Base-by-base conservation (phyloP, 1,140 invertebrate species). In the Ericerus pela region DNA sequence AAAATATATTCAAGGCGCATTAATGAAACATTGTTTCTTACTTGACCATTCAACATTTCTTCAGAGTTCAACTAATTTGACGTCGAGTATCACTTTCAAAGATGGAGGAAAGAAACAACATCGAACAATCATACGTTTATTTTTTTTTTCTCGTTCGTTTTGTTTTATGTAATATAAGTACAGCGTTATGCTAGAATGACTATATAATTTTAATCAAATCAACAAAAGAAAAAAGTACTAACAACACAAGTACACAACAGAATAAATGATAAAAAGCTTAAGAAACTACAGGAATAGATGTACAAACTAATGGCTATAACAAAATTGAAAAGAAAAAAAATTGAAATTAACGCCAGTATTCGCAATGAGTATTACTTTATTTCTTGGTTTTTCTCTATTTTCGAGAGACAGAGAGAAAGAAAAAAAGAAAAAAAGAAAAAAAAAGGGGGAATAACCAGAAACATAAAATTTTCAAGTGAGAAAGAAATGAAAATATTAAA, bases 161-260 rank as follows among this genome's bases (percentile, higher is more conserved):
- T n/a, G n/a, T n/a, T n/a, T 47, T 47, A 47, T 24, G 41, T 47
- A 47, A 47, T 47, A 47, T 47, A 47, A 47, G 41, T 47, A 47
- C 41, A 47, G 41, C 41, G 41, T 47, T 24, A 47, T 47, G 41
- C 41, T 47, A 47, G 26, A 47, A 47, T 47, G 41, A 47, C 41
- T 47, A 47, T 47, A 24, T 47, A 47, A 47, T 47, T 47, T 47
- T 47, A 47, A 47, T 47, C 18, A 47, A 47, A 47, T 47, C 41
- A 47, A 47, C 41, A 47, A 47, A n/a, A n/a, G n/a, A n/a, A n/a
- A n/a, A 47, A 47, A 47, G 41, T 47, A 47, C 41, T 47, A 47
- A 47, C 41, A 47, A 47, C 41, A 22, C 37, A 24, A 47, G 41
- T 47, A 47, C 41, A 24, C 41, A 47, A 47, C 41, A 47, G 41